phyloP scores from a whole-genome alignment of 2,888 invertebrate genomes.

The Netelia fuscicornis region DNA sequence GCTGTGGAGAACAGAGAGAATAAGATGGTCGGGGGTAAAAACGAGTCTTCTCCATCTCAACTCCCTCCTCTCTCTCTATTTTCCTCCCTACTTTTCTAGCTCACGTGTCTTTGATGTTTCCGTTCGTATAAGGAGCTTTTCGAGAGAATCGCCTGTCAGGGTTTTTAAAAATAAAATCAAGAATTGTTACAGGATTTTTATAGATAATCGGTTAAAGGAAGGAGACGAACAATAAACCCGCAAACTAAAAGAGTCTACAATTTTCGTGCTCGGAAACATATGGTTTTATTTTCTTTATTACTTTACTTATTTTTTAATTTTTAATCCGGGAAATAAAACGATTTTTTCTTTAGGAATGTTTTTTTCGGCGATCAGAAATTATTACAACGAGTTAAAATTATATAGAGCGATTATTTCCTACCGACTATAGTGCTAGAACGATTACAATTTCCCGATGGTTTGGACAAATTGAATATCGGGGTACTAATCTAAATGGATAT shows the following conservation, averaged over 20 bases:
- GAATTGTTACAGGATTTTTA: constrained; percentile 37
- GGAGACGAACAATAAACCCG: constrained; percentile 6
- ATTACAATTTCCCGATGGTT: too few relatives aligned
- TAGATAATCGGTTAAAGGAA: constrained; percentile 34
- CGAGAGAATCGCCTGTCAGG: constrained; percentile 28
- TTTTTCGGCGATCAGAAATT: too few relatives aligned
- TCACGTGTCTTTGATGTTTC: constrained; percentile 57
- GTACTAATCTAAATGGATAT: too few relatives aligned
- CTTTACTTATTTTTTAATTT: too few relatives aligned
- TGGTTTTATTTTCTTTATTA: background rate
- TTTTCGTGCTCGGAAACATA: background rate
- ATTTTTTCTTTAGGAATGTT: too few relatives aligned
- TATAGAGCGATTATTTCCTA: too few relatives aligned
- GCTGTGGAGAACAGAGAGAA: constrained; percentile 25
- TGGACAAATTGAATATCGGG: too few relatives aligned
- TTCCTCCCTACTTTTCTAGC: too few relatives aligned
- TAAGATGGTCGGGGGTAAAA: constrained; percentile 36
- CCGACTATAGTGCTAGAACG: too few relatives aligned
- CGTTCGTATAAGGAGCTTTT: constrained; percentile 27
- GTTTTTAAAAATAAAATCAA: constrained; percentile 31
- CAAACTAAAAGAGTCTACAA: constrained; percentile 17
- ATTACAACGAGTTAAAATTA: too few relatives aligned
- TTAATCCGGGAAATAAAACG: too few relatives aligned
- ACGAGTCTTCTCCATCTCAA: constrained; percentile 10
- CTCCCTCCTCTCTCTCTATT: background rate